Conservation (phyloP, 2,797 vertebrate species). For the Hybognathus amarus region DNA sequence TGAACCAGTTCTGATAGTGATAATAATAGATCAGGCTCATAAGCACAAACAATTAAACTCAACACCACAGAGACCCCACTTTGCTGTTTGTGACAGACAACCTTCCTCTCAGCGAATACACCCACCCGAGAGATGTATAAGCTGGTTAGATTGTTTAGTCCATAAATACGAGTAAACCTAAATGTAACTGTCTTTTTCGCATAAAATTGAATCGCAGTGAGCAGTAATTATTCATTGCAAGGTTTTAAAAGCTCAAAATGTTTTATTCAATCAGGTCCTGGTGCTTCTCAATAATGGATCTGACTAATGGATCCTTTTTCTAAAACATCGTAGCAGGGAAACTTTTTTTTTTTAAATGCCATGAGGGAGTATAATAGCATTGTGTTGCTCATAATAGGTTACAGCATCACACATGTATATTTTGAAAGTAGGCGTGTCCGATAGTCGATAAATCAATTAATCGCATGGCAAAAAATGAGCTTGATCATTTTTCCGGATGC, state of each 20-base stretch:
- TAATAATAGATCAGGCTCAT: conserved; percentile 55
- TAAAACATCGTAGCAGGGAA: conserved; percentile 26
- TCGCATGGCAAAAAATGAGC: too few relatives aligned
- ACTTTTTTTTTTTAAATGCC: neutral
- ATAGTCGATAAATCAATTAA: too few relatives aligned
- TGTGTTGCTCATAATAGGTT: conserved; percentile 5
- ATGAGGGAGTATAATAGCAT: conserved; percentile 14
- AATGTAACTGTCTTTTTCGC: conserved; percentile 44
- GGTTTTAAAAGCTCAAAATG: conserved; percentile 42
- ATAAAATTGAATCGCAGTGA: conserved; percentile 33
- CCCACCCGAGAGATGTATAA: conserved; percentile 35
- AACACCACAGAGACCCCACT: conserved; percentile 23
- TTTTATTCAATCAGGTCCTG: conserved; percentile 51
- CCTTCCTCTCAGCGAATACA: conserved; percentile 4
- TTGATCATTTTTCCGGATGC: too few relatives aligned
- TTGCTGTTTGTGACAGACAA: conserved; percentile 14
- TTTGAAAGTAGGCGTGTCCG: neutral
- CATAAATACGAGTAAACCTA: neutral
- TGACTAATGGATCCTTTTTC: conserved; percentile 53
- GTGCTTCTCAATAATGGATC: conserved; percentile 48
- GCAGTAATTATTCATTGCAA: conserved; percentile 46
- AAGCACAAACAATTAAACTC: conserved; percentile 6
- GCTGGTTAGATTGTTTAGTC: conserved; percentile 13
- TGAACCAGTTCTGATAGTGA: conserved; percentile 53
- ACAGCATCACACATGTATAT: neutral